Evolutionary conservation across 2,113 vertebrate genomes (phyloP).

Genomic region (Parotia lawesii): DNA sequence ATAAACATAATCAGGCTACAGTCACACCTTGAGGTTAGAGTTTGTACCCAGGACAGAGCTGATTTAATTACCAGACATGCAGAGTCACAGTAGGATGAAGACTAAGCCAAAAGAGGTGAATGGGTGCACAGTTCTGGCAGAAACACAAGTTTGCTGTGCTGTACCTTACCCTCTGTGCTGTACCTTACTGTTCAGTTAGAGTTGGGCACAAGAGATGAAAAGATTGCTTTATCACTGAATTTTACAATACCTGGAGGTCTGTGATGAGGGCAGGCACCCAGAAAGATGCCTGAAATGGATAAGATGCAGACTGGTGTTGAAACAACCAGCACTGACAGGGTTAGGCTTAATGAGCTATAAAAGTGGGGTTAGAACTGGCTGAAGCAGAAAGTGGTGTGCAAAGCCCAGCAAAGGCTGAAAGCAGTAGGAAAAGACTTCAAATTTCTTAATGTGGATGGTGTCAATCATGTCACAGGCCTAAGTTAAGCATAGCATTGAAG

Average conservation of each 20-base stretch:
- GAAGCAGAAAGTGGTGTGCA: neutral
- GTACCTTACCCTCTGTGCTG: neutral
- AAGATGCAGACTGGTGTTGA: slow-evolving; percentile 34
- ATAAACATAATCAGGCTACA: neutral
- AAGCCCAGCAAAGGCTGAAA: neutral
- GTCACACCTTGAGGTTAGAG: neutral
- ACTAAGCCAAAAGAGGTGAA: neutral
- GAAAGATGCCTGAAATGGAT: slow-evolving; percentile 29
- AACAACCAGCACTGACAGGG: slow-evolving; percentile 13
- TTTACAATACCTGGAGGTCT: slow-evolving; percentile 11
- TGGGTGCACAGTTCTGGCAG: neutral
- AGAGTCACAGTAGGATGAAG: neutral
- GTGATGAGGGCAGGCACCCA: neutral
- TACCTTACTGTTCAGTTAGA: neutral
- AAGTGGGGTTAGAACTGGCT: neutral
- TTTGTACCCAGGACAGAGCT: neutral
- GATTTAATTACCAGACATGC: neutral
- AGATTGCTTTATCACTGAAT: neutral
- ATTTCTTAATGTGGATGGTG: neutral
- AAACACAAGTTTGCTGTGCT: neutral
- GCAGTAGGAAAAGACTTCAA: neutral
- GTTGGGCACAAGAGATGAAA: neutral
- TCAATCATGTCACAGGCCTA: neutral
- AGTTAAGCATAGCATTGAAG: neutral
- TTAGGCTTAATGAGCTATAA: neutral